Base-by-base conservation (phyloP, 2,797 vertebrate genomes). In the Sorex maritimensis region DNA sequence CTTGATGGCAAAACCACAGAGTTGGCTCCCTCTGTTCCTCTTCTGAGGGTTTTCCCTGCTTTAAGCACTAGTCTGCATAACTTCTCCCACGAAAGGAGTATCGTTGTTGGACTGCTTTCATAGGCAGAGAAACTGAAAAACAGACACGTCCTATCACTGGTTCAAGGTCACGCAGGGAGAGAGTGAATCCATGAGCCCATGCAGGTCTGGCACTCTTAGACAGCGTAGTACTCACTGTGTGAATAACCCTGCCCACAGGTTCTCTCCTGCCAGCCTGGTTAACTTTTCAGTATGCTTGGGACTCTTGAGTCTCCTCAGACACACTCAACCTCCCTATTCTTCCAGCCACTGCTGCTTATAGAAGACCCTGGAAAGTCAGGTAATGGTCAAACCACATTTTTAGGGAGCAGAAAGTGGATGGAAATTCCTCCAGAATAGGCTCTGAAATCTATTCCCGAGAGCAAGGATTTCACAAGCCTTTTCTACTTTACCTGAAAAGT, bases 1-100 rank as follows among this genome's bases (percentile, higher is more conserved):
- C 68, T 1, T 0, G 2, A 41, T 8, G 26, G 52, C 24, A 17
- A 61, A 23, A n/a, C 4, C 13, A 1, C 17, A 15, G 1, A 0
- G 1, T 10, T 52, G 0, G 2, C 5, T 6, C 30, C 6, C n/a
- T 67, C 55, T n/a, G 15, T 3, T 11, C 9, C 2, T 44, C 86
- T 41, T 10, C 30, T 78, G n/a, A 78, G 41, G 11, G 12, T 79
- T 49, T 44, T 46, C 52, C 49, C 38, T 61, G 28, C 15, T 52
- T 7, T 21, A 7, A 52, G 49, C 49, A 52, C 49, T 52, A 8
- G 49, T 52, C 6, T 11, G 13, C 49, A 52, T 14, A 52, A 52
- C 10, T 52, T 52, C 49, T 52, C 49, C 49, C 49, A 52, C 1
- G 2, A 52, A 52, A 52, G 10, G 49, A 14, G 10, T 52, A 52